These are phyloP conservation scores for Ypsolopha sequella DNA, from an alignment of 2,888 invertebrate species.

Conservation along the genomic window DNA sequence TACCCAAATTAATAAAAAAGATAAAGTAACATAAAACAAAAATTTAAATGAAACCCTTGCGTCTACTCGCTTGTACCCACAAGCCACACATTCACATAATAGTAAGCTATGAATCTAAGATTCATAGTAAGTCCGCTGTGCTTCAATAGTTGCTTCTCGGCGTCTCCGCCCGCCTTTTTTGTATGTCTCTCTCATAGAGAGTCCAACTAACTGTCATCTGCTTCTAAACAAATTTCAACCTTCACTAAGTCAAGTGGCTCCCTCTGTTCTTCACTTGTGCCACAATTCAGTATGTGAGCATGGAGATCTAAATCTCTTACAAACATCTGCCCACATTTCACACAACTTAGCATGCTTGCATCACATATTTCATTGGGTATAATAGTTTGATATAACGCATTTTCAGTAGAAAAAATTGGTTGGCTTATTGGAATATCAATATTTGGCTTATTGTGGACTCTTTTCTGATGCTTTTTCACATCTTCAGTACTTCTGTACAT, in stretches of 20 bases:
- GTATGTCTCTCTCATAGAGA: too few relatives aligned
- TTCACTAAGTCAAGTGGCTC: neutral
- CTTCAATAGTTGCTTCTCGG: too few relatives aligned
- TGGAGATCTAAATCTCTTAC: slow-evolving; percentile 3
- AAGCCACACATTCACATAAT: too few relatives aligned
- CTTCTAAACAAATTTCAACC: slow-evolving; percentile 1
- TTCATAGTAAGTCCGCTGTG: too few relatives aligned
- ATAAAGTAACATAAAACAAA: too few relatives aligned
- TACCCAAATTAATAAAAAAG: too few relatives aligned
- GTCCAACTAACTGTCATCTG: neutral
- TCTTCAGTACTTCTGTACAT: slow-evolving; percentile 20
- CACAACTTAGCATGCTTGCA: neutral
- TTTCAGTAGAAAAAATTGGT: neutral
- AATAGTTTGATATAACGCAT: neutral
- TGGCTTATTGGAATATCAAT: neutral
- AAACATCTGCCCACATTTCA: slow-evolving; percentile 7
- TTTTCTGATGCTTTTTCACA: slow-evolving; percentile 22
- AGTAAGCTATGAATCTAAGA: too few relatives aligned
- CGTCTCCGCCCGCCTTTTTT: too few relatives aligned
- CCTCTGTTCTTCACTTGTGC: neutral
- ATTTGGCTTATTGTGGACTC: slow-evolving; percentile 18
- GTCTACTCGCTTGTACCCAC: too few relatives aligned
- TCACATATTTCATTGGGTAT: neutral
- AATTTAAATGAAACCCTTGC: too few relatives aligned
- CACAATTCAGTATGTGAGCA: slow-evolving; percentile 7